phyloP scores from a whole-genome alignment of 1,140 invertebrate species.

The Gryllus bimaculatus region DNA sequence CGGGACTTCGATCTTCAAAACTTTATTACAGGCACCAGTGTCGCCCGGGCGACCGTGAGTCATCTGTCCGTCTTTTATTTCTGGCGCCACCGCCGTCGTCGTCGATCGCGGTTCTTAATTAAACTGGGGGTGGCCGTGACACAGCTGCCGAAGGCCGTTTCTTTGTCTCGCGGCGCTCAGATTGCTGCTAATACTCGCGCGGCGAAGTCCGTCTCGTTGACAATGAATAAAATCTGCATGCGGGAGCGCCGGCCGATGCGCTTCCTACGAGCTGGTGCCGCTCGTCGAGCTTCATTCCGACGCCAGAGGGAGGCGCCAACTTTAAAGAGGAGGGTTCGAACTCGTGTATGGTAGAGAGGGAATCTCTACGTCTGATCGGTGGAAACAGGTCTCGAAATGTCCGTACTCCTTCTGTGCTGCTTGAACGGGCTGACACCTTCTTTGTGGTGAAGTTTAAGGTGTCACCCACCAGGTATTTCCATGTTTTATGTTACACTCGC shows the following conservation, averaged over 20 bases:
- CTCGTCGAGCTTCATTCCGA: not conserved
- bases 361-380: no score
- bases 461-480: no score
- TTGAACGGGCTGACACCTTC: no score
- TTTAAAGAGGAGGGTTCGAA: no score
- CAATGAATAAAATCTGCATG: not conserved
- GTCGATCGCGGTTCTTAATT: not conserved
- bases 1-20: not conserved
- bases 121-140: not conserved
- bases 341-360: no score
- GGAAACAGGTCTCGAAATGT: no score
- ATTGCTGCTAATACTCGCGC: not conserved
- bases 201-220: not conserved
- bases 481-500: no score
- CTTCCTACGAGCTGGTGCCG: not conserved
- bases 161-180: not conserved
- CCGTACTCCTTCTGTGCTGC: no score
- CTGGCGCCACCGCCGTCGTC: no score
- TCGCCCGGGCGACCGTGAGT: not conserved
- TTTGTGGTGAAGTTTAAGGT: no score
- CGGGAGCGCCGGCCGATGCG: not conserved
- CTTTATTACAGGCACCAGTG: not conserved
- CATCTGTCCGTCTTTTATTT: not conserved
- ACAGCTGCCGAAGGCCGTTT: not conserved
- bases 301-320: no score